Base-by-base conservation (phyloP, 2,113 vertebrate species). In the Cottus gobio region DNA sequence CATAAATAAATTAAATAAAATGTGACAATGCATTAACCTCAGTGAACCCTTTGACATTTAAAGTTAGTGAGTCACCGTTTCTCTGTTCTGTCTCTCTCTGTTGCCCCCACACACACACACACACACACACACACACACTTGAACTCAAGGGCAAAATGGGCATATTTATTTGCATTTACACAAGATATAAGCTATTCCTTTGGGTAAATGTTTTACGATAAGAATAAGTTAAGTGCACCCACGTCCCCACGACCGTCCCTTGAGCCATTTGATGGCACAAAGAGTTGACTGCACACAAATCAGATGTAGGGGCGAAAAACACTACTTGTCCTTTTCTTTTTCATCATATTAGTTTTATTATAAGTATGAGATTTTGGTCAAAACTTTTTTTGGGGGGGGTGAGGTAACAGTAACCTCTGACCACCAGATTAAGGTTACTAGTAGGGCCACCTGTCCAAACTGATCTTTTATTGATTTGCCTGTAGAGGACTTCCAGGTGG, bases 1-100 rank as follows among this genome's bases (percentile, higher is more conserved):
- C 26, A 65, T 62, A 65, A 77, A 84, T 67, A 79, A 64, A 52
- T 85, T 18, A 70, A 71, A 86, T 70, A n/a, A 71, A 80, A 85
- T 76, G 69, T 88, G 86, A 76, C 82, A 85, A 84, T 84, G 73
- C 44, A 83, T 82, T 86, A 87, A 80, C 85, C 37, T 88, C 64
- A 24, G 78, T 16, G 2, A 71, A 82, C 66, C 10, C 58, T 75
- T 30, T 84, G 85, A 79, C 86, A 90, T 92, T 92, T 87, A 26
- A 79, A 84, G 68, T 44, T 28, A 85, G 69, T 88, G 79, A 86
- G 30, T 88, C 85, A 86, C 56, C 31, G 12, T 48, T 30, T 31
- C 12, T 22, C 7, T 31, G 5, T 20, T 46, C 22, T 22, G 11
- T 50, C 54, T 46, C 50, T 34, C 12, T 30, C 46, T 1, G 10